These are phyloP conservation scores for Eriosoma lanigerum DNA, from an alignment of 1,140 invertebrate genomes.

Conservation along the genomic window DNA sequence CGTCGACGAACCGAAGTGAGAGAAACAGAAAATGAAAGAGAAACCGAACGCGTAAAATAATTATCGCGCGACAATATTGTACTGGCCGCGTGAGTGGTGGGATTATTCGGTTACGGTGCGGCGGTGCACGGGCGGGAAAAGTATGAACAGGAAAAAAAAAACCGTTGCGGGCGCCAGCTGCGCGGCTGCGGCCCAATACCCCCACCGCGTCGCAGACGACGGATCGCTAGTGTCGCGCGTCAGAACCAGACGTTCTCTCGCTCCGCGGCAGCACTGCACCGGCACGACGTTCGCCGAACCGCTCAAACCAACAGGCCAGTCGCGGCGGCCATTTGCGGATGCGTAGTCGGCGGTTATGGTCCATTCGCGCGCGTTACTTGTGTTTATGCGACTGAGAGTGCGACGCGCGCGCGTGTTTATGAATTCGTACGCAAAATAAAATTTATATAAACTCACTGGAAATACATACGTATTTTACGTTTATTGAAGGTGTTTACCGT, in stretches of 20 bases:
- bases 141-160: conserved; percentile 34
- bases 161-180: conserved; percentile 49
- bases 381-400: not conserved
- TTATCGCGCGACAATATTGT: not conserved
- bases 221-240: not conserved
- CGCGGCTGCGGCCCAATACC: not conserved
- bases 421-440: no score
- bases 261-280: not conserved
- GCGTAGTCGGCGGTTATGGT: conserved; percentile 29
- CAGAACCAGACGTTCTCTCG: not conserved
- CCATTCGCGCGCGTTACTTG: not conserved
- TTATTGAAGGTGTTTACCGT: no score
- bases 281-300: conserved; percentile 1
- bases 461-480: no score
- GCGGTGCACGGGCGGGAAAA: not conserved
- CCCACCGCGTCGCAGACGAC: not conserved
- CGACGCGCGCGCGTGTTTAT: not conserved
- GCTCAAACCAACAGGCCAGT: not conserved
- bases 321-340: conserved; percentile 46
- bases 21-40: no score
- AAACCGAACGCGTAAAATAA: not conserved
- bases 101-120: no score
- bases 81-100: no score
- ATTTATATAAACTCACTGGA: no score
- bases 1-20: no score